Evolutionary conservation across 1,140 invertebrate species (phyloP), one percentile per base, ranked within the genome.

Genomic region (Ips typographus): DNA sequence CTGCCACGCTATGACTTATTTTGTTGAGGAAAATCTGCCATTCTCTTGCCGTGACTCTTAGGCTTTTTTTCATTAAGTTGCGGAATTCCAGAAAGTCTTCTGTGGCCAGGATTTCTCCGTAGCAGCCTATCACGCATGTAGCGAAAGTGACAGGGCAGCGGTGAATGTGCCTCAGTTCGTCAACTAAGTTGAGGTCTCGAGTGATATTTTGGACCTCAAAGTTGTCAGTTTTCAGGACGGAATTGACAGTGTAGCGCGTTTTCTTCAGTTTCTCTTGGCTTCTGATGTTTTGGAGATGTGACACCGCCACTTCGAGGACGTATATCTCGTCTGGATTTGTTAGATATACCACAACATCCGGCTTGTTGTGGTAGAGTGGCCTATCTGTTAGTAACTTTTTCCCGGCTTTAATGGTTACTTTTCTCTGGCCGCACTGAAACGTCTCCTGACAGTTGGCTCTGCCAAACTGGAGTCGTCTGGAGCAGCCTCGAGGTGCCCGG

Each of bases 31-130:
- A 1, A n/a, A 47, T 47, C n/a, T 47, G n/a, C n/a, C 44, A 47
- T 47, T 47, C 44, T 47, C 44, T 47, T n/a, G 44, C 4, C 44
- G 44, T 47, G 44, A 47, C 44, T 47, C 44, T 5, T 5, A 47
- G 44, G 4, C 44, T 4, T 4, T n/a, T 5, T 47, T n/a, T 47
- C 4, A 47, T 4, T 1, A 47, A 4, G 4, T n/a, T 47, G 4
- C n/a, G 4, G 44, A 47, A 47, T 4, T 47, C 4, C 1, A 5
- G 4, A 47, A 47, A 47, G 4, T 47, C 44, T 47, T 47, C 44
- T 4, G 44, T 47, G 44, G 44, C n/a, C 44, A 47, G n/a, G n/a
- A 47, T 47, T 47, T 47, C 44, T 47, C 44, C 44, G 44, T 47
- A 47, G 44, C 44, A 47, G 44, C 44, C 44, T n/a, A 47, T n/a